phyloP scores from a whole-genome alignment of 2,888 invertebrate species.

The Drosophila kokeensis region DNA sequence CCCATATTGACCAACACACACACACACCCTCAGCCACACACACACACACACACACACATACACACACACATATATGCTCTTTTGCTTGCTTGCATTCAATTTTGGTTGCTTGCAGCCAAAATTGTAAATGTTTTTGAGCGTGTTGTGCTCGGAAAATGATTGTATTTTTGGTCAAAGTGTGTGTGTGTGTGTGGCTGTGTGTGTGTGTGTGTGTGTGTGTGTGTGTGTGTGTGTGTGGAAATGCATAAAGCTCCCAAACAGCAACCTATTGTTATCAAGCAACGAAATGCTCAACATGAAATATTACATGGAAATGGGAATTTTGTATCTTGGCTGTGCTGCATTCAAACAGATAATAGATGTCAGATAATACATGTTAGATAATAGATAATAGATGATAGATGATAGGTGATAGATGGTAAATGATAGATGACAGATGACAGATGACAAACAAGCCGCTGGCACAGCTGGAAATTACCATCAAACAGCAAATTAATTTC shows the following conservation, averaged over 20 bases:
- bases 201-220: background rate
- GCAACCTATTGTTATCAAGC: background rate
- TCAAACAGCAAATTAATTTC: background rate
- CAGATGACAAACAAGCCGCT: background rate
- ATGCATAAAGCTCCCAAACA: background rate
- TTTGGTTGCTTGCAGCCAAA: background rate
- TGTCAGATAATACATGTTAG: too few relatives aligned
- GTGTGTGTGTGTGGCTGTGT: background rate
- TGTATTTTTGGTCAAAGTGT: background rate
- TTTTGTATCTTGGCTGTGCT: background rate
- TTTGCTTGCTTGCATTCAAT: background rate
- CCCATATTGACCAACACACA: slow-evolving; percentile 41
- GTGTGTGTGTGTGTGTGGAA: background rate
- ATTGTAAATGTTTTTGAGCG: background rate
- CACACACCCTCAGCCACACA: background rate
- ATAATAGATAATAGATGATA: background rate
- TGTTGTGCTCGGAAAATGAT: background rate
- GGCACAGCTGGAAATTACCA: background rate
- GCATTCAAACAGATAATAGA: background rate
- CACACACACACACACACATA: background rate
- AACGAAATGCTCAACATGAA: background rate
- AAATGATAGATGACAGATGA: background rate
- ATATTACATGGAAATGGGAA: background rate
- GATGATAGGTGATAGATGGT: background rate
- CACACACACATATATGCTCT: background rate